These are phyloP conservation scores for Chrysochloris asiatica DNA, from an alignment of 2,113 vertebrate species.

Conservation along the genomic window DNA sequence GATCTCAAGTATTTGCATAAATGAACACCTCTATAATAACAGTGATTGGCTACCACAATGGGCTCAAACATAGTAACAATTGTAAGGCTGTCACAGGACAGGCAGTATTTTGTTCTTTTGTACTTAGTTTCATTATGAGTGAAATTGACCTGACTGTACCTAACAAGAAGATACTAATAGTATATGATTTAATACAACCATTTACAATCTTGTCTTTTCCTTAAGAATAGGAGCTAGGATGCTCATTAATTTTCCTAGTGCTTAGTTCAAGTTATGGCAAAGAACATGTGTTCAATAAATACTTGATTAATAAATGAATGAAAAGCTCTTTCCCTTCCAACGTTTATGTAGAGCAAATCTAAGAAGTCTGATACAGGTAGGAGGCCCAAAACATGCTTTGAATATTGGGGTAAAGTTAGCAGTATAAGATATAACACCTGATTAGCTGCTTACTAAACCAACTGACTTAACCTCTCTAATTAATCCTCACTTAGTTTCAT, in stretches of 20 bases:
- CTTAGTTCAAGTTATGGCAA: slow-evolving; percentile 15
- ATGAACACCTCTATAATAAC: background rate
- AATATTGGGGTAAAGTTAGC: background rate
- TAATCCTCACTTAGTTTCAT: background rate
- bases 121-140: background rate
- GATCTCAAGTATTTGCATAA: slow-evolving; percentile 1
- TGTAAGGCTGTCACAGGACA: background rate
- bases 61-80: background rate
- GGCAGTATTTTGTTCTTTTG: background rate
- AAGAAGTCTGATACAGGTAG: background rate
- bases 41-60: background rate
- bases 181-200: background rate
- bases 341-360: background rate
- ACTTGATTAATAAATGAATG: slow-evolving; percentile 29
- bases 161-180: background rate
- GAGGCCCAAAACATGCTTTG: background rate
- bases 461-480: background rate
- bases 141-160: background rate
- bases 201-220: background rate
- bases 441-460: background rate
- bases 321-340: background rate
- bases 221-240: background rate
- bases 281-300: slow-evolving; percentile 6
- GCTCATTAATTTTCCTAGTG: background rate
- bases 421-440: background rate